phyloP scores from a whole-genome alignment of 2,888 invertebrate genomes.

The Drosophila sordidula region DNA sequence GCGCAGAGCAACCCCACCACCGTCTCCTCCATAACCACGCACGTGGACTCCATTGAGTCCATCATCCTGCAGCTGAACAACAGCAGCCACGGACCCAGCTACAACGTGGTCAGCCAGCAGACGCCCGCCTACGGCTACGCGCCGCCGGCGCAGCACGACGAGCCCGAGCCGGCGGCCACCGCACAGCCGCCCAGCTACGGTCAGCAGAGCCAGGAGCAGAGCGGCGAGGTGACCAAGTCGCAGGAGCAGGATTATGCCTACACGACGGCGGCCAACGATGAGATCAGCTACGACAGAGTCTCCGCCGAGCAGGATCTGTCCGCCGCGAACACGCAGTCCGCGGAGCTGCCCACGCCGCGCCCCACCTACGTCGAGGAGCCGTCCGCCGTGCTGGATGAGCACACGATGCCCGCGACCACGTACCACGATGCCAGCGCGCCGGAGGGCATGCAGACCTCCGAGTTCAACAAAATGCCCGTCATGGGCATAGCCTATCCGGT shows the following conservation, averaged over 20 bases:
- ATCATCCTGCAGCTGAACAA: conserved; percentile 89
- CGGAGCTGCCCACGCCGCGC: conserved; percentile 40
- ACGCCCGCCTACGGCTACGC: conserved; percentile 61
- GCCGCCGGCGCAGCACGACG: conserved; percentile 54
- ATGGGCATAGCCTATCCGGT: conserved; percentile 83
- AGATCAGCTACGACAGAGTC: conserved; percentile 53
- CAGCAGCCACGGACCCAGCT: conserved; percentile 83
- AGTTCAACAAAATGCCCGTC: conserved; percentile 84
- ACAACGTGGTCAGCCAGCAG: conserved; percentile 79
- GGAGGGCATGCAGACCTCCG: conserved; percentile 74
- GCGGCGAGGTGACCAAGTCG: conserved; percentile 44
- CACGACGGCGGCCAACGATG: conserved; percentile 51
- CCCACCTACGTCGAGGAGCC: conserved; percentile 64
- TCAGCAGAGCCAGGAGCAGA: conserved; percentile 46
- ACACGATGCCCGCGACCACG: conserved; percentile 76
- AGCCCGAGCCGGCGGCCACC: conserved; percentile 77
- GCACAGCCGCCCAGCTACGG: conserved; percentile 54
- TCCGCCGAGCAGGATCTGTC: conserved; percentile 50
- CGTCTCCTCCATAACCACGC: conserved; percentile 82
- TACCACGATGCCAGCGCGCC: conserved; percentile 71
- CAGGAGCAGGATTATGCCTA: conserved; percentile 62
- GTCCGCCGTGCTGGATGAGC: conserved; percentile 72
- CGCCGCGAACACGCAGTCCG: conserved; percentile 37
- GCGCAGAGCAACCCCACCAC: conserved; percentile 67
- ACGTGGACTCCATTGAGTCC: conserved; percentile 87